phyloP scores from a whole-genome alignment of 2,888 invertebrate genomes.

The Agonopterix subpropinquella region DNA sequence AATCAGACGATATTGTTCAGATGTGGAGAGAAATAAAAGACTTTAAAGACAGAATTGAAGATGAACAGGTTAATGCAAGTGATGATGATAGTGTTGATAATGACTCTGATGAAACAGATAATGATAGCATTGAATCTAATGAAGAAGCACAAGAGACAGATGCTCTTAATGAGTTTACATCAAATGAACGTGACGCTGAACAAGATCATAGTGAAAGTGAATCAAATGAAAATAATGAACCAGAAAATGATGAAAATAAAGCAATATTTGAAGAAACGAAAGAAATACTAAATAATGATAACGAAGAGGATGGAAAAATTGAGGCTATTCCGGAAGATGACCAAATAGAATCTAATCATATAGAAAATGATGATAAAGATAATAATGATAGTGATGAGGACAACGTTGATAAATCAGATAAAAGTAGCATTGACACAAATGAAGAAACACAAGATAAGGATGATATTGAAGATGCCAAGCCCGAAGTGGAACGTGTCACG shows the following conservation, averaged over 20 bases:
- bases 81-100: slow-evolving; percentile 57
- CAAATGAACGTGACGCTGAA: slow-evolving; percentile 3
- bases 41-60: slow-evolving; percentile 7
- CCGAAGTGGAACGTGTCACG: not conserved
- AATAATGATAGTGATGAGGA: not conserved
- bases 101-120: slow-evolving; percentile 25
- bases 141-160: not conserved
- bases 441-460: not conserved
- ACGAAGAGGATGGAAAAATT: slow-evolving; percentile 2
- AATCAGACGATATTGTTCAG: no score
- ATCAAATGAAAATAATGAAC: slow-evolving; percentile 5
- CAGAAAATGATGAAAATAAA: slow-evolving; percentile 16
- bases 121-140: slow-evolving; percentile 5
- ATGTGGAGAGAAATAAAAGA: no score
- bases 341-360: not conserved
- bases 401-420: not conserved
- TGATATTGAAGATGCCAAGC: not conserved
- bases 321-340: slow-evolving; percentile 1
- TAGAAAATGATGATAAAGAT: not conserved
- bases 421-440: not conserved
- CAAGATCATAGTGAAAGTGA: slow-evolving; percentile 11
- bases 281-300: slow-evolving; percentile 18
- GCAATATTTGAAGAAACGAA: slow-evolving; percentile 25
- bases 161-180: no score
- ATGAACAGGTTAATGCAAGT: slow-evolving; percentile 15